Base-by-base conservation (phyloP, 2,797 vertebrate genomes). In the Nothura maculosa region DNA sequence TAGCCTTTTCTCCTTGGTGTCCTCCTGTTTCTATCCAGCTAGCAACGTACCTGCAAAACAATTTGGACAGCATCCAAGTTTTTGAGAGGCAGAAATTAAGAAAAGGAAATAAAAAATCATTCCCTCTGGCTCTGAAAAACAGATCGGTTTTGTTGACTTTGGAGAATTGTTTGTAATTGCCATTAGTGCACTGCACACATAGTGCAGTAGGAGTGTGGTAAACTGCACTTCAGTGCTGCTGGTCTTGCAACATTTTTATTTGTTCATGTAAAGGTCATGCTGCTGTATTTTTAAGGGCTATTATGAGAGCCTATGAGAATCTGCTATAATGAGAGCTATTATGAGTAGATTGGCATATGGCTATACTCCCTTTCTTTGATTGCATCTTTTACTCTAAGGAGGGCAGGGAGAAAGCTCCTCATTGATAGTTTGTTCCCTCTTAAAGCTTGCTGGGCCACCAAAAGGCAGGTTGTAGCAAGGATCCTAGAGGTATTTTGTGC, bases 1-100 rank as follows among this genome's bases (percentile, higher is more conserved):
- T 98, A 75, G 98, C 98, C 92, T 98, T 98, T 97, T 99, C 97
- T 8, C 98, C 98, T 90, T 99, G 98, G 21, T 98, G 96, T 64
- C 81, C 93, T 77, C 98, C 97, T 92, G 96, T 97, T 93, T 99
- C 98, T 95, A 98, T 98, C 98, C 98, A 99, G 91, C 98, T 99
- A 92, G 98, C 96, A 92, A 99, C 98, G 67, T 96, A 98, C 70
- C 98, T 99, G 94, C 45, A 91, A 90, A 86, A 91, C 78, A 93
- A 91, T 55, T 20, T 8, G 50, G 76, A 76, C 85, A 90, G 54
- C 69, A 77, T 66, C 4, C 8, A 8, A n/a, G 19, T 25, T 85
- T 83, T 60, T 42, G 87, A 68, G 40, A 40, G 16, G 58, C 4
- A 62, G 17, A 84, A 38, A 20, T 8, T 34, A 14, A 81, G 45